These are phyloP conservation scores for Himalopsyche phryganea DNA, from an alignment of 1,140 invertebrate species.

Conservation along the genomic window DNA sequence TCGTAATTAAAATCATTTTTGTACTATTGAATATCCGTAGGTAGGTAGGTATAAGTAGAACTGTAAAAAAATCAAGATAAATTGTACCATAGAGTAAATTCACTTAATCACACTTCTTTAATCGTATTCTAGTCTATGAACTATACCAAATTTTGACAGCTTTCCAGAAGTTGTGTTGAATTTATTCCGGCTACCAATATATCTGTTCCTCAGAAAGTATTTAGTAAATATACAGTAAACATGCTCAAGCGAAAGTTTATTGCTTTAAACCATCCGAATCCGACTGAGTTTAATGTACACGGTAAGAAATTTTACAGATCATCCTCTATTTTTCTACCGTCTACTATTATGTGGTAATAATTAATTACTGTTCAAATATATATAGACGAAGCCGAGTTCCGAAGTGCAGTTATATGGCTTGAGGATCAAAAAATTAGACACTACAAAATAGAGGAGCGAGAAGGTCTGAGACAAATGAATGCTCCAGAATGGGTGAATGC, in stretches of 20 bases:
- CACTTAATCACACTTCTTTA: too few species aligned
- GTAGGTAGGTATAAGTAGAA: too few species aligned
- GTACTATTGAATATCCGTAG: too few species aligned
- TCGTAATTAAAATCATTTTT: too few species aligned
- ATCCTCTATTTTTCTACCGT: constrained; percentile 12
- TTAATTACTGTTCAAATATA: constrained; percentile 35
- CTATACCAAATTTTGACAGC: too few species aligned
- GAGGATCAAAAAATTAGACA: constrained; percentile 92
- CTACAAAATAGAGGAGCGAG: constrained; percentile 81
- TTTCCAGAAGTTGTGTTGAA: too few species aligned
- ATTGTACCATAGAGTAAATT: too few species aligned
- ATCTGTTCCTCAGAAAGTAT: too few species aligned
- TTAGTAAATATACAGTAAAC: constrained; percentile 5
- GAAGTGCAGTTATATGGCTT: constrained; percentile 81
- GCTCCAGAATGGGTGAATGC: constrained; percentile 64
- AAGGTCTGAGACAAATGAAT: constrained; percentile 62
- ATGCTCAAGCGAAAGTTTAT: constrained; percentile 73
- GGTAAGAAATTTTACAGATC: constrained; percentile 49
- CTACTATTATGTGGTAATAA: constrained; percentile 24
- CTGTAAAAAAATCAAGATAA: too few species aligned
- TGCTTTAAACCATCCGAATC: constrained; percentile 71
- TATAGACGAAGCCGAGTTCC: constrained; percentile 74
- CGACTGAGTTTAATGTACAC: constrained; percentile 63
- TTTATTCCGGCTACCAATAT: too few species aligned
- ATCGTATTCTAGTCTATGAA: too few species aligned